These are phyloP conservation scores for Leptogaster cylindrica DNA, from an alignment of 2,888 invertebrate genomes.

Conservation along the genomic window DNA sequence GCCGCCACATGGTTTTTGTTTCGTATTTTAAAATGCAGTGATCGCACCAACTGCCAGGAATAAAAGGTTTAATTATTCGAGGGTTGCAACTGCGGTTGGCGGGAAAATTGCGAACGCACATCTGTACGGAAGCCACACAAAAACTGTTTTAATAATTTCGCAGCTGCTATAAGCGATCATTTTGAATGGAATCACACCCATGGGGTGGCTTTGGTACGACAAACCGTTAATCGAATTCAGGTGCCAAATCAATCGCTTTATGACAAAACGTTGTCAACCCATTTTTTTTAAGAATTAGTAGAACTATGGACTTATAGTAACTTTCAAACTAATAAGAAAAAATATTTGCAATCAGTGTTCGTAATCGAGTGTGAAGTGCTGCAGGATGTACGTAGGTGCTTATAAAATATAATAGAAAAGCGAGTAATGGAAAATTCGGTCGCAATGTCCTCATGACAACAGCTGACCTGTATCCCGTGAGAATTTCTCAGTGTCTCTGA, in stretches of 20 bases:
- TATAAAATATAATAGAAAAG: not conserved
- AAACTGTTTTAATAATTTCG: not conserved
- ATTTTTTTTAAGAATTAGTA: not conserved
- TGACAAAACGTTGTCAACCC: too few relatives aligned
- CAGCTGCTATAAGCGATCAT: slow-evolving; percentile 19
- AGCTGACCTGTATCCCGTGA: slow-evolving; percentile 13
- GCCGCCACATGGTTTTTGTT: slow-evolving; percentile 20
- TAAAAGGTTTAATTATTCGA: slow-evolving; percentile 25
- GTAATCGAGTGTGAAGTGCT: not conserved
- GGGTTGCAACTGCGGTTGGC: slow-evolving; percentile 7
- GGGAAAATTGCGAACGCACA: not conserved
- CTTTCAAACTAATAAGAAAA: not conserved
- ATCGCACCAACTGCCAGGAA: slow-evolving; percentile 26
- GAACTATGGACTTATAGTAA: not conserved
- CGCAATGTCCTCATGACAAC: too few relatives aligned
- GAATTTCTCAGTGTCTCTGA: not conserved
- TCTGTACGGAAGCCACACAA: slow-evolving; percentile 18
- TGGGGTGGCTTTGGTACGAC: too few relatives aligned
- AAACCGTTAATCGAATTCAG: too few relatives aligned
- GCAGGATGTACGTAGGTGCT: not conserved
- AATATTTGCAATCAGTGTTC: not conserved
- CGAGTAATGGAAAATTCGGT: too few relatives aligned
- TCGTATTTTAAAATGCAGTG: slow-evolving; percentile 11
- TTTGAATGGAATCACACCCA: slow-evolving; percentile 1
- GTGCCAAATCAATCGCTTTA: too few relatives aligned